Percentiles rank a stretch among this genome's conserved stretches.
phyloP scores from a whole-genome alignment of 2,888 invertebrate genomes.

The Fragum fragum region DNA sequence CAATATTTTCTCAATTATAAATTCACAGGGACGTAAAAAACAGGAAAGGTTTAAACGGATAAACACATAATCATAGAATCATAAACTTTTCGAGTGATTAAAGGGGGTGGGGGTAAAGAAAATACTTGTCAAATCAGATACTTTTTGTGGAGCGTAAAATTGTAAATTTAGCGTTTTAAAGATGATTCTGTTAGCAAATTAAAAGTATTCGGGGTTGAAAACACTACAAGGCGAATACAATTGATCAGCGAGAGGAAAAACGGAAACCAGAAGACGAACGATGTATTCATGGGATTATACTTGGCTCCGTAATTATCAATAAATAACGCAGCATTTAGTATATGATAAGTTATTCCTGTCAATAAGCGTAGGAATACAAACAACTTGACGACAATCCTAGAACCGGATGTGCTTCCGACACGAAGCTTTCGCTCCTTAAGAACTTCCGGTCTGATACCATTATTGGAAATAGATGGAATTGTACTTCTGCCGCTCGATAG shows the following conservation, averaged over 20 bases:
- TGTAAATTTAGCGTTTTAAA: no score
- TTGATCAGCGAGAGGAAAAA: background rate
- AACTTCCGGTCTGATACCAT: conserved; percentile 6
- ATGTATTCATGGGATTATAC: background rate
- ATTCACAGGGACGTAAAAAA: no score
- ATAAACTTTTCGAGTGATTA: no score
- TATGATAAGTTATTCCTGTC: background rate
- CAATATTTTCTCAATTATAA: no score
- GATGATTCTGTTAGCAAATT: background rate
- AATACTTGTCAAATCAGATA: background rate
- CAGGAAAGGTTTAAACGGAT: no score
- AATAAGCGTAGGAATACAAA: conserved; percentile 16
- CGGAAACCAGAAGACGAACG: background rate
- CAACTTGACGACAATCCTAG: conserved; percentile 14
- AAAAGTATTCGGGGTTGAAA: background rate
- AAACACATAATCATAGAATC: no score
- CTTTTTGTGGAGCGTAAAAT: background rate
- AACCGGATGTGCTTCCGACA: conserved; percentile 17
- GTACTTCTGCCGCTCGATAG: background rate
- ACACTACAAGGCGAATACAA: background rate
- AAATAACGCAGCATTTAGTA: background rate
- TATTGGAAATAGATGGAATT: conserved; percentile 4
- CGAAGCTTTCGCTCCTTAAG: background rate
- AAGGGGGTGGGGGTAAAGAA: no score
- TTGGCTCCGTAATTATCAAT: background rate